These are phyloP conservation scores for Sebastes hubbsi DNA, from an alignment of 2,797 vertebrate species.

Conservation along the genomic window DNA sequence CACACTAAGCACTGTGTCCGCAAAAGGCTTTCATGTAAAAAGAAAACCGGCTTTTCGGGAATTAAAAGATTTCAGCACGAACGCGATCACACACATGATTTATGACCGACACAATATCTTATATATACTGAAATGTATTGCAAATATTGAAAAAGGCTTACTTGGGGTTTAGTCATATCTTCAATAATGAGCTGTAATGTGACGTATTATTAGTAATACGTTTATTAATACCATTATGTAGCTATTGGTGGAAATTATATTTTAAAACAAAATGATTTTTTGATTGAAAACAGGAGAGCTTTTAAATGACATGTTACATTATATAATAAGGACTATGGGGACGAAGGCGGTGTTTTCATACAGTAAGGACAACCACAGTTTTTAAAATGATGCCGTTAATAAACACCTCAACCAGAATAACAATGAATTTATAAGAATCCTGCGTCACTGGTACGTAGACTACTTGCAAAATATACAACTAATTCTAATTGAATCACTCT, in stretches of 20 bases:
- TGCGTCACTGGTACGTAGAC: neutral
- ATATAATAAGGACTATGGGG: neutral
- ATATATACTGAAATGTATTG: neutral
- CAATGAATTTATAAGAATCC: neutral
- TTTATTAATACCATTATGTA: neutral
- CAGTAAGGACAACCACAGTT: neutral
- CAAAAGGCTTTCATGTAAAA: slow-evolving; percentile 1
- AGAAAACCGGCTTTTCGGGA: slow-evolving; percentile 32
- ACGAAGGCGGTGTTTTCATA: neutral
- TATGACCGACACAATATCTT: neutral
- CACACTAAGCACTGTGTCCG: neutral
- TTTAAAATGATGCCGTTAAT: neutral
- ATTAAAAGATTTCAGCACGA: slow-evolving; percentile 3
- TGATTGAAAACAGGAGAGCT: neutral
- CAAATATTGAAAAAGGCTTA: neutral
- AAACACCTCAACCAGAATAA: neutral
- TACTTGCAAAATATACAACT: neutral
- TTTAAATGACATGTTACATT: neutral
- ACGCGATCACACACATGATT: neutral
- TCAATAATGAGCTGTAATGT: neutral
- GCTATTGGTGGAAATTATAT: neutral
- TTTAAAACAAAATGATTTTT: neutral
- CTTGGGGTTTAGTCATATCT: neutral
- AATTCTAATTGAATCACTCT: neutral
- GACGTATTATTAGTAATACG: neutral